phyloP scores from a whole-genome alignment of 2,888 invertebrate species.

The Rugalucina vietnamica region DNA sequence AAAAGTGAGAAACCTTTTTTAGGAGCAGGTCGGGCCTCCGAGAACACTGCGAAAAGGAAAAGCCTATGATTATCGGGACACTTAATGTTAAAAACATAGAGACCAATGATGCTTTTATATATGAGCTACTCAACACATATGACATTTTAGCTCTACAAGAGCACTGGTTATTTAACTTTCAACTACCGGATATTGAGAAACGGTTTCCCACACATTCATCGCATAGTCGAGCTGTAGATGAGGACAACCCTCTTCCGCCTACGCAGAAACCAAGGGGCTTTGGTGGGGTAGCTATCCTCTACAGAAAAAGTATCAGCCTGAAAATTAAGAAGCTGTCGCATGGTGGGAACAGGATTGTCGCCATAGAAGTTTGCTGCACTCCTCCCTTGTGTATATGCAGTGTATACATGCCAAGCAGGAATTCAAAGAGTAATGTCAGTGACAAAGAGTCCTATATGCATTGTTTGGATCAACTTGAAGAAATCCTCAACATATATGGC shows the following conservation, averaged over 20 bases:
- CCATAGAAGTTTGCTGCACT: neutral
- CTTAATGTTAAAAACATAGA: neutral
- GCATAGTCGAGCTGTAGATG: neutral
- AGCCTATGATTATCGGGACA: neutral
- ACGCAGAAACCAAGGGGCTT: neutral
- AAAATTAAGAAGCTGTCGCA: neutral
- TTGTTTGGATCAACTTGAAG: neutral
- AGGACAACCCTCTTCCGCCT: neutral
- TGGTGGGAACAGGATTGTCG: neutral
- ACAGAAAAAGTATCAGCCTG: neutral
- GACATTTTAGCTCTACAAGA: neutral
- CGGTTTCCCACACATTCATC: neutral
- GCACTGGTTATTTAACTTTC: neutral
- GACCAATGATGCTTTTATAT: neutral
- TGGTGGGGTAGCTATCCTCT: neutral
- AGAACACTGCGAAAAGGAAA: neutral
- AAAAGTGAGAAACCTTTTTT: no score
- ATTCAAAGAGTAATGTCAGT: neutral
- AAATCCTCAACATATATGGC: neutral
- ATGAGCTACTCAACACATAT: neutral
- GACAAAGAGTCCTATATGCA: neutral
- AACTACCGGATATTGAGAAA: neutral
- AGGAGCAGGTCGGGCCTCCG: neutral
- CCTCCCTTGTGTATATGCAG: neutral
- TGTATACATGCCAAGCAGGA: neutral